Base-by-base conservation (phyloP, 2,797 vertebrate species). In the Eurystomus glaucurus region DNA sequence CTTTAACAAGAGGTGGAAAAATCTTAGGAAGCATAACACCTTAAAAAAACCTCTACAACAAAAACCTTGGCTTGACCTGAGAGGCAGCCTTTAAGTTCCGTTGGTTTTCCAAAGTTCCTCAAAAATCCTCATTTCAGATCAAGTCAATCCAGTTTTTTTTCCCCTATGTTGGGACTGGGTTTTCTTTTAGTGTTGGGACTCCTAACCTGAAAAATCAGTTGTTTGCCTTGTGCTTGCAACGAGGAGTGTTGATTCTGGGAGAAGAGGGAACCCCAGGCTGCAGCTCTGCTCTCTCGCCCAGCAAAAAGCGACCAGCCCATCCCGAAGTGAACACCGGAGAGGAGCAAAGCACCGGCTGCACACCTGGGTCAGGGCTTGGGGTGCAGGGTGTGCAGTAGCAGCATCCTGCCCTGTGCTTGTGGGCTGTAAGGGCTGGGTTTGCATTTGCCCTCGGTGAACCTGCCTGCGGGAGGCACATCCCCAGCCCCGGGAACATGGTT, bases 91-190 rank as follows among this genome's bases (percentile, higher is more conserved):
- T 83, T 31, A 43, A 28, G 9, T 52, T 55, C 86, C 17, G 26
- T 62, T 52, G 14, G 58, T 96, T 84, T 84, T 76, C 28, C 25
- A 11, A 18, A 70, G 46, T 62, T 81, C 72, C 31, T 64, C 55
- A 75, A 54, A 78, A 46, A 57, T 52, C 45, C 22, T 68, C 0
- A 1, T 60, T 90, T 71, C 48, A 64, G 29, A 68, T 31, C 11
- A 28, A 37, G 6, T 26, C 7, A 55, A 66, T 58, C 76, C 39
- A 7, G 8, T 29, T 21, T 22, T 31, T 5, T 10, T 19, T n/a
- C 4, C 21, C 9, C 0, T 77, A 14, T 45, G 78, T 94, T 60
- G 66, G 14, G 13, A n/a, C 58, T 46, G 46, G 3, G 0, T 1
- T 66, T 69, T 88, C 57, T 78, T 18, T 48, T 51, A 45, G 23